Evolutionary conservation across 2,797 vertebrate genomes (phyloP), one percentile per base, ranked within the genome.

Genomic region (Microcaecilia unicolor): DNA sequence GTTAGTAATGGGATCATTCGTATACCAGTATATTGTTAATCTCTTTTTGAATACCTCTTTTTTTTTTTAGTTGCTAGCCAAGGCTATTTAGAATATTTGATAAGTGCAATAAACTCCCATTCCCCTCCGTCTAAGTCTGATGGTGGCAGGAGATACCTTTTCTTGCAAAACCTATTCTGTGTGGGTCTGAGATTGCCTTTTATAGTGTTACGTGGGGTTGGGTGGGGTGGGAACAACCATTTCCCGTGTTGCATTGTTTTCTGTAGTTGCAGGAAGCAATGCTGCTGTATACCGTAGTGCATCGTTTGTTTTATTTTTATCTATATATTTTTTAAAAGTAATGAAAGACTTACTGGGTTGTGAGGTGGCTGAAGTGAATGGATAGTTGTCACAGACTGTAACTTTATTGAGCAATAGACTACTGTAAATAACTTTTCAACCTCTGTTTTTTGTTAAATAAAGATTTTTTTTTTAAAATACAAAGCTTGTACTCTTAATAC

Each of bases 361-460:
- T 22, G 39, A 22, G 44, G 50, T 34, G 29, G 20, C 36, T 40
- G 31, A 34, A 33, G 37, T 28, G 40, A 26, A 13, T 47, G 51
- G 15, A 44, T 44, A 58, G 35, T 48, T 24, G 41, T 48, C 31
- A 29, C 54, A 44, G 55, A 15, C 39, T 50, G 15, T 39, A 61
- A 52, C n/a, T 35, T 58, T 59, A 66, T 3, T 42, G 62, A 73
- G 59, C 51, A 61, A 60, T 43, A 51, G 71, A 56, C 76, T 80
- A 78, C 72, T 81, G 74, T 81, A 83, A 76, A 81, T 83, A 83
- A 35, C 2, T 64, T 65, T 32, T 37, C 44, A 27, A 15, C 67
- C 50, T 44, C 51, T 68, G 67, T 54, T 56, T 49, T n/a, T 65
- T 72, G 74, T 72, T 57, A 68, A 83, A 79, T 83, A 78, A 80